Percentiles rank a stretch among this genome's conserved stretches.
phyloP scores from a whole-genome alignment of 2,797 vertebrate genomes.

The Calcarius lapponicus region DNA sequence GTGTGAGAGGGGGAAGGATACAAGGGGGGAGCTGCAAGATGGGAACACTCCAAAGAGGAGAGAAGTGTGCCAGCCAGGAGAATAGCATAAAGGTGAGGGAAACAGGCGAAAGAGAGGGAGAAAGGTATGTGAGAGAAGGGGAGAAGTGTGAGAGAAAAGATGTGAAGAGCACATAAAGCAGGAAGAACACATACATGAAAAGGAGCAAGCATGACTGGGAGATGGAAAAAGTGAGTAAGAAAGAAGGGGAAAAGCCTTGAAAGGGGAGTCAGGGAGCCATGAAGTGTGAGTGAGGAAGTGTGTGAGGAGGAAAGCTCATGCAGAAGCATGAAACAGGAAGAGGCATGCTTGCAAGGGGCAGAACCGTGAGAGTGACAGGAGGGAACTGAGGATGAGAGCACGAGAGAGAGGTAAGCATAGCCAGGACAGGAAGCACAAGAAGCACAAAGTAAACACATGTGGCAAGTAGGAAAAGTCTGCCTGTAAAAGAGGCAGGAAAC shows the following conservation, averaged over 20 bases:
- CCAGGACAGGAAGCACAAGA: accelerated
- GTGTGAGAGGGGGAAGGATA: accelerated
- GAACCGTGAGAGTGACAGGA: not conserved
- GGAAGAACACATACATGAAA: not conserved
- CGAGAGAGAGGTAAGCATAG: accelerated
- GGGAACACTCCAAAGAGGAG: not conserved
- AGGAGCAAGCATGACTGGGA: not conserved
- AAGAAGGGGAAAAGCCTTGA: not conserved
- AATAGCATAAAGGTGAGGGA: not conserved
- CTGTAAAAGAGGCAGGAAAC: accelerated
- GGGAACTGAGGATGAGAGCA: accelerated
- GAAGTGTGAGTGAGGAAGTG: not conserved
- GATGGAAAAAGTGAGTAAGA: not conserved
- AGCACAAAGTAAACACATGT: not conserved
- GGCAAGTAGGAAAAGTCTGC: not conserved
- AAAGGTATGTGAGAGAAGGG: not conserved
- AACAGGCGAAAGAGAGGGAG: not conserved
- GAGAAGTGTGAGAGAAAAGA: not conserved
- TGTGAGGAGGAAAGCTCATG: accelerated
- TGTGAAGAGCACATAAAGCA: not conserved
- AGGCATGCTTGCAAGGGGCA: not conserved
- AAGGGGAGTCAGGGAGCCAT: accelerated
- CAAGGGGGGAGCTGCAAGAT: not conserved
- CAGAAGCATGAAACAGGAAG: accelerated
- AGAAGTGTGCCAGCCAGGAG: not conserved